Percentiles rank a stretch among this genome's conserved stretches.
Evolutionary conservation across 2,797 vertebrate species (phyloP).

Genomic region (Graptemys geographica): DNA sequence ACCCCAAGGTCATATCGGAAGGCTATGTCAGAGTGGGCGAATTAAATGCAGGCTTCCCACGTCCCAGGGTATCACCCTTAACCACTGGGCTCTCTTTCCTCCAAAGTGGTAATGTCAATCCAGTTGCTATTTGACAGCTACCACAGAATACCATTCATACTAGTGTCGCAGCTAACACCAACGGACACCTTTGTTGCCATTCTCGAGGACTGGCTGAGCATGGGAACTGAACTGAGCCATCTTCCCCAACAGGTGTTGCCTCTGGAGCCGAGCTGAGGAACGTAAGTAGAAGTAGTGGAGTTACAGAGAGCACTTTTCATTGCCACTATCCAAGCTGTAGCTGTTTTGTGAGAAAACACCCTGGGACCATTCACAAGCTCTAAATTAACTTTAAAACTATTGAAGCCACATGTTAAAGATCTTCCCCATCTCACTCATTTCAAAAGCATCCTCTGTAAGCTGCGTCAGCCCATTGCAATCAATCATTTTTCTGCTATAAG

Average conservation of each 20-base stretch:
- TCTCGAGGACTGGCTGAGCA: background rate
- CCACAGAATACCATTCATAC: background rate
- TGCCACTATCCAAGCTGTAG: background rate
- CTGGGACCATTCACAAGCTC: background rate
- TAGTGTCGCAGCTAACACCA: background rate
- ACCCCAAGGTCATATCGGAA: background rate
- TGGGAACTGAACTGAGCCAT: background rate
- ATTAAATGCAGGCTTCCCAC: background rate
- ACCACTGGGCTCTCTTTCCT: background rate
- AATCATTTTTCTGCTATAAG: background rate
- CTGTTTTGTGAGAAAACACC: background rate
- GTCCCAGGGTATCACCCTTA: background rate
- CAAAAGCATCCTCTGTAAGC: background rate
- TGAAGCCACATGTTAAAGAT: background rate
- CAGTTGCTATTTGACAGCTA: background rate
- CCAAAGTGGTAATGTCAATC: background rate
- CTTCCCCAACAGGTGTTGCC: background rate
- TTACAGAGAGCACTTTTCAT: background rate
- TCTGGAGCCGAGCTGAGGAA: background rate
- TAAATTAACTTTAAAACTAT: background rate
- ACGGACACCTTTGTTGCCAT: background rate
- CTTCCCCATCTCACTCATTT: background rate
- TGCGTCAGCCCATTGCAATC: background rate
- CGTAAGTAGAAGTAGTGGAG: background rate
- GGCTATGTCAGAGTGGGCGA: background rate